Evolutionary conservation across 1,140 invertebrate species (phyloP).

Genomic region (Trissolcus basalis): DNA sequence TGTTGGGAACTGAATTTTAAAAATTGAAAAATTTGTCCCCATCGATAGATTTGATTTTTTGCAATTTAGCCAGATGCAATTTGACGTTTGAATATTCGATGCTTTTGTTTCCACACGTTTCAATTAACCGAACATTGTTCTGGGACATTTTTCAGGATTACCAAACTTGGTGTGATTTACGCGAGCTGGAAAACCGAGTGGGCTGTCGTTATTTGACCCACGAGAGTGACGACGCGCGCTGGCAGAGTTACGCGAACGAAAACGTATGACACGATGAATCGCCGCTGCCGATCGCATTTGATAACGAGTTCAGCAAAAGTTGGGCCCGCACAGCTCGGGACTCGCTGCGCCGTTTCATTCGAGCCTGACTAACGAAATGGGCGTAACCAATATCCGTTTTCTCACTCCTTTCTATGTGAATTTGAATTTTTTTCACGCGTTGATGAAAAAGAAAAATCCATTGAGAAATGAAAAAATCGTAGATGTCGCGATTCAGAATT

Average conservation of each 20-base stretch:
- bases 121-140: too few relatives aligned
- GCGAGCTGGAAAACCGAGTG: slow-evolving; percentile 90
- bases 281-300: slow-evolving; percentile 48
- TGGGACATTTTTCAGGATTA: slow-evolving; percentile 93
- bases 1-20: too few relatives aligned
- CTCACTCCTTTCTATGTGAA: slow-evolving; percentile 49
- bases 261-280: slow-evolving; percentile 62
- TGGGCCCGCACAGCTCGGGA: slow-evolving; percentile 72
- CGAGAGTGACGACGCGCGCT: slow-evolving; percentile 95
- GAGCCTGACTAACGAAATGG: slow-evolving; percentile 65
- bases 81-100: too few relatives aligned
- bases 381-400: neutral
- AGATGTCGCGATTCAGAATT: neutral
- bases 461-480: too few relatives aligned
- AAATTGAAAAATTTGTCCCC: too few relatives aligned
- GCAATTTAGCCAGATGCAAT: too few relatives aligned
- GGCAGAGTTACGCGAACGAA: slow-evolving; percentile 79
- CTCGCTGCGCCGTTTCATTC: slow-evolving; percentile 71
- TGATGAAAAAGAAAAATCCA: neutral
- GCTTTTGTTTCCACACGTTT: neutral
- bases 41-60: too few relatives aligned
- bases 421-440: slow-evolving; percentile 6
- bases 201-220: slow-evolving; percentile 94
- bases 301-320: slow-evolving; percentile 66
- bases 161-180: slow-evolving; percentile 95